Base-by-base conservation (phyloP, 2,888 invertebrate genomes). In the Dynastes grantii region DNA sequence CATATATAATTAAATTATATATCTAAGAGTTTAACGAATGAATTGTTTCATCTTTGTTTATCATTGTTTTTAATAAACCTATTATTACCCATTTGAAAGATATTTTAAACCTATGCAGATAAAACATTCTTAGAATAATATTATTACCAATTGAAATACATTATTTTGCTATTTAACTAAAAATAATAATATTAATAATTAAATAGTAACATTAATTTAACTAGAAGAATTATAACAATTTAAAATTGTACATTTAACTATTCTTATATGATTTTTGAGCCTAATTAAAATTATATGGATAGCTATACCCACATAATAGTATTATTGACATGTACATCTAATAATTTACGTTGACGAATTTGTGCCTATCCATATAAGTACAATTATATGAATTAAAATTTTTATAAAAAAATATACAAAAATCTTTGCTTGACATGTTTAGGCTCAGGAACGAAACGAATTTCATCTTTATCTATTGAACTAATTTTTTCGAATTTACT, bases 401-500 rank as follows among this genome's bases (percentile, higher is more conserved):
- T 16, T 11, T 13, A 22, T 29, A 61, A 16, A 61, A 61, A 29
- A 61, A 27, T 8, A 61, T 27, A 61, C 27, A 61, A 27, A 61
- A 61, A 27, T 61, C 27, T 58, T 29, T 29, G 4, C n/a, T 29
- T 27, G 63, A 63, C 63, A 32, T 63, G 63, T 5, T 63, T 63
- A 63, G 63, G 63, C 63, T 63, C 63, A 63, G 22, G 63, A 32
- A 63, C 27, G 45, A 45, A 45, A 11, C 45, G 45, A 63, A 29
- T 63, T 63, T 63, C 63, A 13, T 63, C 11, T 22, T 22, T 58
- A 58, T 58, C 22, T 22, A 58, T 58, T 22, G 16, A 58, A 22
- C 8, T 58, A 22, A 16, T 58, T 58, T 2, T 8, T 8, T 45
- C 45, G 32, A 63, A 49, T 51, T 91, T 94, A 95, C 89, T 95